phyloP scores from a whole-genome alignment of 2,797 vertebrate species.

The Heliangelus exortis region DNA sequence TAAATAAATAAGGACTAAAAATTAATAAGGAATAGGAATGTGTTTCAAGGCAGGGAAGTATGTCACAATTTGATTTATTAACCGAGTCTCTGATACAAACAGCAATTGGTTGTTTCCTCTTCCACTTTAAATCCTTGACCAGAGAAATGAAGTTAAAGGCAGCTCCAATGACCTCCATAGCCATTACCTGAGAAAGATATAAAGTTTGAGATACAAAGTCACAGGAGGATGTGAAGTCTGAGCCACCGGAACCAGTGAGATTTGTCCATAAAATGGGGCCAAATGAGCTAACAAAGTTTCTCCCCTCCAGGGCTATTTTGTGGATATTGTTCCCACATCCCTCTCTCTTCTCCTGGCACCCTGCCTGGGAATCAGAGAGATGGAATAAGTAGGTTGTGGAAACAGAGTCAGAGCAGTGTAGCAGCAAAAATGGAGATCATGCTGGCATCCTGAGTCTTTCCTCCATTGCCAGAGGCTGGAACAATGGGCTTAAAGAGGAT shows the following conservation, averaged over 20 bases:
- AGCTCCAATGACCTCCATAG: background rate
- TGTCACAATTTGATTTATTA: background rate
- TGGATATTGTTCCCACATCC: background rate
- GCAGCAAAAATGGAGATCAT: background rate
- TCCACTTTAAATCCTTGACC: background rate
- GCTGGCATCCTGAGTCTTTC: rapidly evolving
- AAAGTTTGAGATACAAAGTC: background rate
- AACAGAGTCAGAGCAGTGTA: background rate
- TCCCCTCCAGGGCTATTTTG: background rate
- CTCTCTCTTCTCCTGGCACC: background rate
- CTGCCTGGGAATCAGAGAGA: background rate
- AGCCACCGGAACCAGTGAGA: background rate
- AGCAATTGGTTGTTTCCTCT: background rate
- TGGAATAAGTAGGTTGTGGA: background rate
- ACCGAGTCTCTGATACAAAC: background rate
- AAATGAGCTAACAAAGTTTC: background rate
- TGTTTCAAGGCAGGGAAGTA: background rate
- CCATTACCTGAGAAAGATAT: background rate
- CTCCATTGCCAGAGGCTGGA: background rate
- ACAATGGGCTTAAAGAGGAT: background rate
- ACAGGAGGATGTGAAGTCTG: rapidly evolving
- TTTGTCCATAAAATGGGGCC: background rate
- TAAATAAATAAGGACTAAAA: background rate
- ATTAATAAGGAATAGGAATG: background rate
- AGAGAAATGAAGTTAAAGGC: background rate